A percentile compares a stretch with the other conserved stretches of the same genome.
These are phyloP conservation scores for Siniperca scherzeri DNA, from an alignment of 2,797 vertebrate species.

Conservation along the genomic window DNA sequence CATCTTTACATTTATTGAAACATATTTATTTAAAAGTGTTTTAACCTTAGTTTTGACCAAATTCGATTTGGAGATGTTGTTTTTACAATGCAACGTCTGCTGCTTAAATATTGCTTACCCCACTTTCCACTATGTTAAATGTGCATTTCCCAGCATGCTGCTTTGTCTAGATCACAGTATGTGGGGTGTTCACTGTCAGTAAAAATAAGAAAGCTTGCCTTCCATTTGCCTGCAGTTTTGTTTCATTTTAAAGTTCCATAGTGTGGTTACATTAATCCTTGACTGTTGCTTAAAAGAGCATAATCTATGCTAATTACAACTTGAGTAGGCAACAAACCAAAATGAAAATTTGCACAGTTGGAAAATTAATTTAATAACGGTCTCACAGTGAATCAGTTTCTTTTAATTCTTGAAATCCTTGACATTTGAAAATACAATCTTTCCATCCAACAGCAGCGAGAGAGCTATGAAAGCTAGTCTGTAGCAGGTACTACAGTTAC, in stretches of 20 bases:
- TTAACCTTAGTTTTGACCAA: conserved; percentile 3
- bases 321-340: conserved; percentile 6
- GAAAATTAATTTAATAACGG: background rate
- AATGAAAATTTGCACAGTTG: background rate
- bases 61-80: background rate
- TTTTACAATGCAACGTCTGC: conserved; percentile 4
- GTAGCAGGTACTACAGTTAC: conserved; percentile 59
- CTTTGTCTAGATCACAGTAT: conserved; percentile 14
- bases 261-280: conserved; percentile 3
- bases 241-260: conserved; percentile 3
- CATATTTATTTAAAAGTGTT: background rate
- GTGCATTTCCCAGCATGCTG: background rate
- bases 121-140: background rate
- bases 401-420: conserved; percentile 30
- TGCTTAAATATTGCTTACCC: background rate
- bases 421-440: conserved; percentile 26
- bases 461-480: conserved; percentile 44
- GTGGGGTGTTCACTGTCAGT: conserved; percentile 7
- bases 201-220: conserved; percentile 4
- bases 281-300: conserved; percentile 12
- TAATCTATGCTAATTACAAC: conserved; percentile 24
- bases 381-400: conserved; percentile 16
- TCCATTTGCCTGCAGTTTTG: background rate
- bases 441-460: conserved; percentile 13
- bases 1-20: background rate